Conservation (phyloP, 2,888 invertebrate genomes). For the Trissolcus japonicus region DNA sequence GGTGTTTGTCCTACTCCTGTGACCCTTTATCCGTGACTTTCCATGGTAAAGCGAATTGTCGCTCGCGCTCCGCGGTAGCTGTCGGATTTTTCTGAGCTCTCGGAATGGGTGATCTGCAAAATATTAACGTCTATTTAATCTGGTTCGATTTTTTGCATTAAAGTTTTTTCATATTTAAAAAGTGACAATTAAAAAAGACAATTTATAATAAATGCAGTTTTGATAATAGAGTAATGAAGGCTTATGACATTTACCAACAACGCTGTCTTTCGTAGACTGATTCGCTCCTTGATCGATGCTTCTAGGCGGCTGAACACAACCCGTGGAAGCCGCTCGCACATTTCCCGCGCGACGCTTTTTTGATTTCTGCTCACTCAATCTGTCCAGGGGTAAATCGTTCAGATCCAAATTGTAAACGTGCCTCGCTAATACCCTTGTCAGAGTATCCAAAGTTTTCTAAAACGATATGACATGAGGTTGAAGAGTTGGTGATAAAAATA, state of each 20-base stretch:
- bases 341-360: conserved; percentile 80
- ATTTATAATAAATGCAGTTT: too few species aligned
- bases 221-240: not conserved
- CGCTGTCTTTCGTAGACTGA: conserved; percentile 68
- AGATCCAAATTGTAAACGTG: conserved; percentile 97
- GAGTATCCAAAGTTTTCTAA: conserved; percentile 96
- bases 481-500: not conserved
- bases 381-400: conserved; percentile 88
- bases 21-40: conserved; percentile 68
- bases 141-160: too few species aligned
- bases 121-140: too few species aligned
- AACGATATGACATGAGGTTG: conserved; percentile 20
- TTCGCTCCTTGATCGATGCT: conserved; percentile 71
- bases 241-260: conserved; percentile 66
- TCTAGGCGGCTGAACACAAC: conserved; percentile 72
- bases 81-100: conserved; percentile 71
- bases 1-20: conserved; percentile 67
- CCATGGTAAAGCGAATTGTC: conserved; percentile 74
- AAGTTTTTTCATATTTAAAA: too few species aligned
- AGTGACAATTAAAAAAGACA: too few species aligned
- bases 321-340: conserved; percentile 72
- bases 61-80: conserved; percentile 74
- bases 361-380: conserved; percentile 86
- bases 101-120: conserved; percentile 69
- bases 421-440: conserved; percentile 94